Base-by-base conservation (phyloP, 2,113 vertebrate species). In the Apteryx owenii region DNA sequence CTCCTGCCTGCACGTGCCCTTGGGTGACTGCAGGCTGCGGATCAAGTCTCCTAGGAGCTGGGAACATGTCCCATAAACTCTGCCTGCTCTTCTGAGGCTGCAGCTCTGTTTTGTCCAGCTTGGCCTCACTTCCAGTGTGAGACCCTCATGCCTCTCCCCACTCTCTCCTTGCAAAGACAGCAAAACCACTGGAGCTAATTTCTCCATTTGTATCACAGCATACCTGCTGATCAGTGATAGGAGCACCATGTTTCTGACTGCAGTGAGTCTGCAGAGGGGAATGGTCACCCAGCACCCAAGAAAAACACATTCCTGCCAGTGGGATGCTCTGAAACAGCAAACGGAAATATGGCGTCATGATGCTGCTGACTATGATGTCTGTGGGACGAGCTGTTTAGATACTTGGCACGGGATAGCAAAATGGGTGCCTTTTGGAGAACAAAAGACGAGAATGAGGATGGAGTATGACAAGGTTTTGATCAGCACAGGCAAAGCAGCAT, bases 11-110 rank as follows among this genome's bases (percentile, higher is more conserved):
- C 9, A 6, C 0, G 2, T 51, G 44, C 22, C 9, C 53, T 68
- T 1, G 4, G 38, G 2, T 0, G 0, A 4, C 5, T 0, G 0
- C 0, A 2, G 65, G 36, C 72, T 77, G 72, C n/a, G 8, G 38
- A 12, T 5, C 0, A 0, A 29, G 17, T 16, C 33, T 38, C 36
- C 44, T 77, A 0, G 58, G 36, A 46, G 42, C 53, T 81, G 64
- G 17, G 38, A 91, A 86, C 20, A 5, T 26, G 9, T 54, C 58
- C 50, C 4, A 20, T 38, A 28, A 77, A 78, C 50, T n/a, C 28
- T 23, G 54, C 8, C 3, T 15, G 25, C 12, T 12, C 31, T 84
- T 91, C 50, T 58, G 60, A 71, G 56, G 44, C 60, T 51, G 61
- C 15, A 19, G 50, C 38, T 88, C 81, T 7, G 7, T 61, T 88